Evolutionary conservation across 2,888 invertebrate genomes (phyloP), one percentile per base, ranked within the genome.

Genomic region (Erebia aethiops): DNA sequence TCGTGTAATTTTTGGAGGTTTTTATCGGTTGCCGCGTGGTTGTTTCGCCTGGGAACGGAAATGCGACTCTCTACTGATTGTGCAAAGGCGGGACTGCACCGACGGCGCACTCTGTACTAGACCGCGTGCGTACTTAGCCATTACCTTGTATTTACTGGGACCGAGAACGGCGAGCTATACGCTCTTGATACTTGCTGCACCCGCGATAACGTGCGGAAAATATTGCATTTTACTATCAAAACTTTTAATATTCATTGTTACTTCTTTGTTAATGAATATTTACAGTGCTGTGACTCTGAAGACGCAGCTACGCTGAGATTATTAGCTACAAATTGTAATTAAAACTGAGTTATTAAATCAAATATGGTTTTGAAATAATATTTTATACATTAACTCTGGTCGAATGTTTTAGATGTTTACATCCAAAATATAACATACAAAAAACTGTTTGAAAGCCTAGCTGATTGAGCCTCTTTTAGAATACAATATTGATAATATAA

Each of bases 21-120:
- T 90, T 88, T 84, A 87, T 85, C 87, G 89, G 88, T 89, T 87
- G 88, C 87, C 88, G 90, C 91, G 91, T 88, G 86, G 85, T 87
- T 85, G 82, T 82, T 21, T 46, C 56, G 83, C 83, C 79, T 86
- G 86, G 83, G 87, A 88, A 83, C 88, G 90, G 89, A 87, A 87
- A 91, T 90, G 92, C 90, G 92, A 89, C 92, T 89, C 87, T 88
- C 91, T 88, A 84, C 84, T 86, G 88, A 82, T 89, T 91, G 94
- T 94, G 94, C 94, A 94, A 93, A 92, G 90, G 88, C 91, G 91
- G 91, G 87, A 92, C 91, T 92, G 94, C 93, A 93, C 90, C 87
- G 90, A 86, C 91, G 90, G 89, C 89, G 90, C 93, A 88, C 88
- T 86, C 90, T 90, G 90, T 92, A 93, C 93, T 93, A 91, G 89